Evolutionary conservation across 2,797 vertebrate species (phyloP).

Genomic region (Synanceia verrucosa): DNA sequence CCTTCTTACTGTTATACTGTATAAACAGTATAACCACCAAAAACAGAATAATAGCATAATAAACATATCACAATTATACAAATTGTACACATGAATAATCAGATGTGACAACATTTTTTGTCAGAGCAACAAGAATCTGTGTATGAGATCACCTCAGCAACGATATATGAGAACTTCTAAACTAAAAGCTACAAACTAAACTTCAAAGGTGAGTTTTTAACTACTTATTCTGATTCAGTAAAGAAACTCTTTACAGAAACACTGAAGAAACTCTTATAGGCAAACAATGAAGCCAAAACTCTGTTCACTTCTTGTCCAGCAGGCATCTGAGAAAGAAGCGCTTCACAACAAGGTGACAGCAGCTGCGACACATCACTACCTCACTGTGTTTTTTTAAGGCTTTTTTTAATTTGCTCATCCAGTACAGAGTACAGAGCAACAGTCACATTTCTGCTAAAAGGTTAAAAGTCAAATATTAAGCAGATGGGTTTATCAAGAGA

Average conservation of each 20-base stretch:
- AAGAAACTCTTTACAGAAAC: background rate
- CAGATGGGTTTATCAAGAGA: background rate
- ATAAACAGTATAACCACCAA: background rate
- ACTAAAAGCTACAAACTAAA: background rate
- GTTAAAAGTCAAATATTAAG: background rate
- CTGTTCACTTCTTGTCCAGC: background rate
- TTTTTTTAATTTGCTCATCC: rapidly evolving
- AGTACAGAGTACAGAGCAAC: background rate
- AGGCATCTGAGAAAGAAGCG: background rate
- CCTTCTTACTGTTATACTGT: too few relatives aligned
- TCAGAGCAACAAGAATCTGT: background rate
- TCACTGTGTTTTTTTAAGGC: background rate
- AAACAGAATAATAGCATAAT: background rate
- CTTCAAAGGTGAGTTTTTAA: background rate
- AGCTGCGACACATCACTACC: background rate
- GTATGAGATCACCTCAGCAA: background rate
- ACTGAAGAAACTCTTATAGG: background rate
- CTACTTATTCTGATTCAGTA: background rate
- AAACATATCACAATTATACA: background rate
- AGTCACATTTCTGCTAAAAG: background rate
- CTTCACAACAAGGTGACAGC: background rate
- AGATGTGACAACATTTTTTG: background rate
- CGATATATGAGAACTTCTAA: background rate
- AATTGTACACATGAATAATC: background rate
- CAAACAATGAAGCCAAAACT: background rate